A percentile compares a stretch with the other conserved stretches of the same genome.
phyloP scores from a whole-genome alignment of 2,113 vertebrate genomes.

The Butorides virescens region DNA sequence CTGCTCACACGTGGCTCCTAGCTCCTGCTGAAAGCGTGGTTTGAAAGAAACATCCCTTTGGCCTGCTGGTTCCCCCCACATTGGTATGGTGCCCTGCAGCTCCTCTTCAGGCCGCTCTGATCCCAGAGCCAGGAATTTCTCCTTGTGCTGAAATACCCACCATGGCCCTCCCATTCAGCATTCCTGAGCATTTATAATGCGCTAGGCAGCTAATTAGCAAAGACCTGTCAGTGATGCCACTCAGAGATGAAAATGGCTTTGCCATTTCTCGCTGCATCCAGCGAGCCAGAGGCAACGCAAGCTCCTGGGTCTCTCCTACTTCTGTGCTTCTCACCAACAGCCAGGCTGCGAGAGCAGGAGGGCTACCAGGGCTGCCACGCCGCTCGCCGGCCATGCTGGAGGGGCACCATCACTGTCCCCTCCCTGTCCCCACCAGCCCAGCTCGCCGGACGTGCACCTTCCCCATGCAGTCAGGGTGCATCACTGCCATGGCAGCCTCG shows the following conservation, averaged over 20 bases:
- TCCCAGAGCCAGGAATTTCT: not conserved
- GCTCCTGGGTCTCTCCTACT: not conserved
- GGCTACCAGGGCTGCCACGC: not conserved
- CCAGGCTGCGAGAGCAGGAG: not conserved
- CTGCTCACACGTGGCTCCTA: not conserved
- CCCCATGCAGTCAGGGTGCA: accelerated
- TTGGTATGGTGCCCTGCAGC: not conserved
- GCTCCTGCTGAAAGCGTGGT: not conserved
- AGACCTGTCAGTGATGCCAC: not conserved
- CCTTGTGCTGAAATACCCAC: not conserved
- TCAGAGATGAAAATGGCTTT: not conserved
- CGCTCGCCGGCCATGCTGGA: not conserved
- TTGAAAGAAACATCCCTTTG: not conserved
- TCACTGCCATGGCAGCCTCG: not conserved
- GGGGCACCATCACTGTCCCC: not conserved
- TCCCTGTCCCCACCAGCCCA: not conserved
- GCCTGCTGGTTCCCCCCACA: accelerated
- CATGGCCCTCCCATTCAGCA: not conserved
- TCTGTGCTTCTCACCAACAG: not conserved
- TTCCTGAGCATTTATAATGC: not conserved
- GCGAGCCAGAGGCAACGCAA: accelerated
- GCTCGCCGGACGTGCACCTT: not conserved
- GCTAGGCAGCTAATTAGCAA: not conserved
- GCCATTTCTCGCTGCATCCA: not conserved
- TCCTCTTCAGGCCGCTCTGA: not conserved